These are phyloP conservation scores for Aurelia sp. DNA, from an alignment of 30 jellyfish, hydroid and myxozoan species.

Conservation along the genomic window DNA sequence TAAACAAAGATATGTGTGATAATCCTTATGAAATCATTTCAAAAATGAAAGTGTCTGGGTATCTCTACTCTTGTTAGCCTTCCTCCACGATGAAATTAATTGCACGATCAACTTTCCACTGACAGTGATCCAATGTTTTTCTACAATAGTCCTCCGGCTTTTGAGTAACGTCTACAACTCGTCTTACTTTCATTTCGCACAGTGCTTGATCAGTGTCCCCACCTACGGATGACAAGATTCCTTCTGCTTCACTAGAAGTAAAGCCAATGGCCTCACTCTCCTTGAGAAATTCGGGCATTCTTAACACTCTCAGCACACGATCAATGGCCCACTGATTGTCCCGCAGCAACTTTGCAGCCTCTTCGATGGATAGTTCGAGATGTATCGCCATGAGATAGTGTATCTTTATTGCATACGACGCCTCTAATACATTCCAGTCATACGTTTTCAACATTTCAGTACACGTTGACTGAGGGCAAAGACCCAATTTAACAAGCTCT, in stretches of 20 bases:
- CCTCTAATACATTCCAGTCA: slow-evolving; percentile 49
- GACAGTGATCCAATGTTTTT: slow-evolving; percentile 56
- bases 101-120: slow-evolving; percentile 89
- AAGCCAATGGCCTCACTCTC: slow-evolving; percentile 38
- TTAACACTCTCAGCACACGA: slow-evolving; percentile 18
- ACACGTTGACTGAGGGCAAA: slow-evolving; percentile 48
- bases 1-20: too few species aligned
- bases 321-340: slow-evolving; percentile 44
- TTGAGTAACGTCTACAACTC: slow-evolving; percentile 87
- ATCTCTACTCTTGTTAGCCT: too few species aligned
- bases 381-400: slow-evolving; percentile 56
- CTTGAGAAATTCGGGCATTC: slow-evolving; percentile 10
- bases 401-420: slow-evolving; percentile 56
- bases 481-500: slow-evolving; percentile 23
- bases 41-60: too few species aligned
- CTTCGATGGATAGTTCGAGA: slow-evolving; percentile 43
- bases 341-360: slow-evolving; percentile 51
- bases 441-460: slow-evolving; percentile 52
- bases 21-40: too few species aligned
- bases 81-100: slow-evolving; percentile 42
- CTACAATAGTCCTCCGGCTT: slow-evolving; percentile 73
- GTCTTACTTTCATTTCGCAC: slow-evolving; percentile 47
- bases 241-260: slow-evolving; percentile 18
- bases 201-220: slow-evolving; percentile 57
- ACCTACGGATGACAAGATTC: slow-evolving; percentile 6